Evolutionary conservation across 2,888 invertebrate genomes (phyloP).

Genomic region (Pemphredon lugubris): DNA sequence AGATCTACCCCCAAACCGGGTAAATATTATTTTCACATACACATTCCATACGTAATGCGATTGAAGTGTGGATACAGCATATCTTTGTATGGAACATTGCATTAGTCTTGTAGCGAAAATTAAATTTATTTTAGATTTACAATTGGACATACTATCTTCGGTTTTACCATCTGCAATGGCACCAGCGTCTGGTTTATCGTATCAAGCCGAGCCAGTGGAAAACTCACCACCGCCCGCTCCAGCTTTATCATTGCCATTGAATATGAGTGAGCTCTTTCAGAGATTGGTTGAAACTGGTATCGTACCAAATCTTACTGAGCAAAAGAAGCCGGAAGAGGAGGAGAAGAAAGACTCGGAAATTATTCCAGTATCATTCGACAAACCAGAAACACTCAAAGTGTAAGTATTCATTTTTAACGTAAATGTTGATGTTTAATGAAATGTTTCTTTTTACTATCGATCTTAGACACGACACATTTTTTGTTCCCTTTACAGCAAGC

Average conservation of each 20-base stretch:
- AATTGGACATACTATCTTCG: conserved; percentile 86
- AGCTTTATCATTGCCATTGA: conserved; percentile 81
- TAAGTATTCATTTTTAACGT: conserved; percentile 80
- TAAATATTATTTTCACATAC: conserved; percentile 46
- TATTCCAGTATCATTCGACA: conserved; percentile 86
- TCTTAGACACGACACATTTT: too few relatives aligned
- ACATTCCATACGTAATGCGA: not conserved
- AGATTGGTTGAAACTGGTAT: conserved; percentile 94
- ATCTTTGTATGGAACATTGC: conserved; percentile 32
- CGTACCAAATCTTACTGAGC: conserved; percentile 81
- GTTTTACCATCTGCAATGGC: conserved; percentile 85
- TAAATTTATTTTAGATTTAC: conserved; percentile 69
- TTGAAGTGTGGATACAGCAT: not conserved
- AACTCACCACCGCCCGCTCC: conserved; percentile 73
- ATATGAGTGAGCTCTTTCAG: conserved; percentile 92
- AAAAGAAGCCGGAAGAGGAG: conserved; percentile 74
- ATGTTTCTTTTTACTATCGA: conserved; percentile 23
- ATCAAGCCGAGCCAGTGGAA: conserved; percentile 73
- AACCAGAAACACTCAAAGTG: conserved; percentile 89
- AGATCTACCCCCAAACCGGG: conserved; percentile 68
- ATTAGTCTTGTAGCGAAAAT: conserved; percentile 47
- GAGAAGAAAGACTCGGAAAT: conserved; percentile 80
- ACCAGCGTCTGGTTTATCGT: conserved; percentile 81
- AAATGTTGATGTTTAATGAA: not conserved
- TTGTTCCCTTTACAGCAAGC: conserved; percentile 86